These are phyloP conservation scores for Podarcis lilfordi DNA, from an alignment of 2,797 vertebrate genomes.

Conservation along the genomic window DNA sequence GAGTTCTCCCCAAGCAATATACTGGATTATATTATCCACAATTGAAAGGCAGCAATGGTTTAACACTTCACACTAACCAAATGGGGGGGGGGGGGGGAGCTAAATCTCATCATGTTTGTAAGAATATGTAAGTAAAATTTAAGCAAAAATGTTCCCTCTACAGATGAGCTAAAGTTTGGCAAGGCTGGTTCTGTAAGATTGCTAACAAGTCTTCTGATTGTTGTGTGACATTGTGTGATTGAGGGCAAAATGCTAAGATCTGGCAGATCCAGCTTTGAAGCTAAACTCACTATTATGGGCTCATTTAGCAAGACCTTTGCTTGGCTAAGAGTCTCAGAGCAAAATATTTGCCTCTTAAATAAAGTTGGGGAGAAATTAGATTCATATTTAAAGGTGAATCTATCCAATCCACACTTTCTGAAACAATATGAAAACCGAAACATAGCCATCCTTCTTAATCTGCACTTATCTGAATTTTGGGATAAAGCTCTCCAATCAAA, in stretches of 20 bases:
- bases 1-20: conserved; percentile 41
- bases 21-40: neutral
- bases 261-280: too few relatives aligned
- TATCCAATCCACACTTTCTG: too few relatives aligned
- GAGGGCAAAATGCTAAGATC: neutral
- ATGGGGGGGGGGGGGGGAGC: neutral
- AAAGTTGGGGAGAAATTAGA: too few relatives aligned
- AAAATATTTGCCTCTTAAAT: too few relatives aligned
- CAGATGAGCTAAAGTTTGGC: neutral
- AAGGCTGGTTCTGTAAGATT: neutral
- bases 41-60: conserved; percentile 22
- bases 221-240: neutral
- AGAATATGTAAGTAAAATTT: conserved; percentile 1
- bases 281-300: too few relatives aligned
- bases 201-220: neutral
- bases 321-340: too few relatives aligned
- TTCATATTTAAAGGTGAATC: too few relatives aligned
- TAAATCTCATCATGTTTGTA: neutral
- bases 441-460: too few relatives aligned
- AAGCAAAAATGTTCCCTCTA: neutral
- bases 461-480: too few relatives aligned
- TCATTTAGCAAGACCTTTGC: too few relatives aligned
- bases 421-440: too few relatives aligned
- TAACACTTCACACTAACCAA: conserved; percentile 1
- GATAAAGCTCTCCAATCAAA: too few relatives aligned